Percentiles rank a stretch among this genome's conserved stretches.
Conservation (phyloP, 1,140 invertebrate genomes). For the Formica exsecta region DNA sequence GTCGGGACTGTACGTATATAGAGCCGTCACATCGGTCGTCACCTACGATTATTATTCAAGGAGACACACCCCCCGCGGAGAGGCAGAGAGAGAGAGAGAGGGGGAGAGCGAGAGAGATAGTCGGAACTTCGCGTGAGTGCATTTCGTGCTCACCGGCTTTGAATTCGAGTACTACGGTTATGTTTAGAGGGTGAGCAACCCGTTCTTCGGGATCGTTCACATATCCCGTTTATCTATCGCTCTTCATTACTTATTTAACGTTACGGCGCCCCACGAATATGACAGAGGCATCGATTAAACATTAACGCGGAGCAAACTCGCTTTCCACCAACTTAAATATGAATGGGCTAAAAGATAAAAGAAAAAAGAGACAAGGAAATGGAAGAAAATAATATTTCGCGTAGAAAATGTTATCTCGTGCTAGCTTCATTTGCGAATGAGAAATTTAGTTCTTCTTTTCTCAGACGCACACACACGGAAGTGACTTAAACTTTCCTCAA, state of each 20-base stretch:
- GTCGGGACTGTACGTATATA: constrained; percentile 60
- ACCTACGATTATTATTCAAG: constrained; percentile 80
- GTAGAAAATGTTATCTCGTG: background rate
- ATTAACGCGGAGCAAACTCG: background rate
- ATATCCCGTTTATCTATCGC: background rate
- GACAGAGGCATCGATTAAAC: background rate
- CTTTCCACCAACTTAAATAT: background rate
- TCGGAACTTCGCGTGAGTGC: background rate
- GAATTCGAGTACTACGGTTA: constrained; percentile 6
- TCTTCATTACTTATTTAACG: constrained; percentile 15
- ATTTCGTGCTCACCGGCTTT: background rate
- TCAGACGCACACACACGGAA: too few species aligned
- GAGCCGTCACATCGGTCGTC: constrained; percentile 67
- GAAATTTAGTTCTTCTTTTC: background rate
- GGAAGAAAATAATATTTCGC: background rate
- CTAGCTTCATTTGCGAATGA: background rate
- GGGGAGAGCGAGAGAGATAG: background rate
- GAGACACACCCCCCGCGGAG: background rate
- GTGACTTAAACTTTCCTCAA: background rate
- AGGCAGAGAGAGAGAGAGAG: background rate
- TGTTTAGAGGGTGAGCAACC: constrained; percentile 8
- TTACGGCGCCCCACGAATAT: background rate
- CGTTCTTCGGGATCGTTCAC: constrained; percentile 10
- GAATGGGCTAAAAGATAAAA: background rate
- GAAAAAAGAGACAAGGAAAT: too few species aligned